Conservation (phyloP, 2,797 vertebrate genomes). For the Platalea minor region DNA sequence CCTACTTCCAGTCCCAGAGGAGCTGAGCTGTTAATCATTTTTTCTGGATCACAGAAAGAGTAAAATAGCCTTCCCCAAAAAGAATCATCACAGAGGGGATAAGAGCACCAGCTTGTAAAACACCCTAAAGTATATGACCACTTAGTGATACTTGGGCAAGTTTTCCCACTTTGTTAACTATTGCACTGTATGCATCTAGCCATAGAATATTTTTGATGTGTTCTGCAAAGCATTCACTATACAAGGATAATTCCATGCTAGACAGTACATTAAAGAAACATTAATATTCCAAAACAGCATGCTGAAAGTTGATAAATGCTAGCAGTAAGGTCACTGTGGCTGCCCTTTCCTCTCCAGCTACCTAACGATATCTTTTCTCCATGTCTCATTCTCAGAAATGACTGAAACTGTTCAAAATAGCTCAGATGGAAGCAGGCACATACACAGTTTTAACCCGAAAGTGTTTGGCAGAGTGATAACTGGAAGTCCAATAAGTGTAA, state of each 20-base stretch:
- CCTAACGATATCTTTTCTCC: not conserved
- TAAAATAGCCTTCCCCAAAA: not conserved
- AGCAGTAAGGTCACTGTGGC: not conserved
- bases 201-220: not conserved
- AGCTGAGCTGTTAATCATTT: not conserved
- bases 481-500: not conserved
- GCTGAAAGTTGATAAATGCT: not conserved
- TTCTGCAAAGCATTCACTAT: not conserved
- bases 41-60: not conserved
- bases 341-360: not conserved
- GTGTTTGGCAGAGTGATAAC: not conserved
- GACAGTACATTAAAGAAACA: not conserved
- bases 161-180: not conserved
- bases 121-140: not conserved
- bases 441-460: not conserved
- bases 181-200: not conserved
- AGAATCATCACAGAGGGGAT: not conserved
- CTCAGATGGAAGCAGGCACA: not conserved
- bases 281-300: not conserved
- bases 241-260: not conserved
- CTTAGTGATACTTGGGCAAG: not conserved
- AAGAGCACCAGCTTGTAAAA: not conserved
- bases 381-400: not conserved
- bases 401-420: not conserved
- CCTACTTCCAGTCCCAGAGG: not conserved